These are phyloP conservation scores for Adineta ricciae DNA, from an alignment of 2,888 invertebrate genomes.

Conservation along the genomic window DNA sequence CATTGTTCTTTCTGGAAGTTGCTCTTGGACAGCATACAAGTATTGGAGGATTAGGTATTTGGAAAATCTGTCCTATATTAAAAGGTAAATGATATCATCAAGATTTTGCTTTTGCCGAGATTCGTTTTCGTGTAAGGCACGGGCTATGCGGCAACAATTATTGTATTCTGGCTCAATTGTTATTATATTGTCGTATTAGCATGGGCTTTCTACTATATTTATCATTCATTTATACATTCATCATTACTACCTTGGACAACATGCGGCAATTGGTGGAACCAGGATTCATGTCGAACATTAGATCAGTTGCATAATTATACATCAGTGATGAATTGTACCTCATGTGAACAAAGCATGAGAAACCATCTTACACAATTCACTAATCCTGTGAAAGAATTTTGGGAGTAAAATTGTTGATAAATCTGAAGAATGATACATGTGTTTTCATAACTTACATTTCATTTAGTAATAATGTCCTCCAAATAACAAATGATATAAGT, in stretches of 20 bases:
- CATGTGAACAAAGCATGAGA: background rate
- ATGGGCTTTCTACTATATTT: conserved; percentile 46
- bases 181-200: conserved; percentile 48
- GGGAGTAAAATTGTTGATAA: conserved; percentile 36
- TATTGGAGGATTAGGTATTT: conserved; percentile 67
- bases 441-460: conserved; percentile 17
- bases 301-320: conserved; percentile 56
- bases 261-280: conserved; percentile 55
- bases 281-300: conserved; percentile 80
- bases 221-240: conserved; percentile 42
- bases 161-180: conserved; percentile 41
- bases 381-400: conserved; percentile 35
- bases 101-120: background rate
- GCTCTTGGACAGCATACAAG: conserved; percentile 69
- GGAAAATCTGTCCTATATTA: conserved; percentile 67
- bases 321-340: background rate
- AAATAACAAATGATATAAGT: conserved; percentile 81
- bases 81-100: conserved; percentile 50
- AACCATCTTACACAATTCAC: background rate
- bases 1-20: conserved; percentile 63
- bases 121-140: conserved; percentile 34
- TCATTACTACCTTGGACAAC: conserved; percentile 43
- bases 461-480: conserved; percentile 74
- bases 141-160: conserved; percentile 46
- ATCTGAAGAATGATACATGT: too few relatives aligned